A percentile compares a stretch with the other conserved stretches of the same genome.
phyloP scores from a whole-genome alignment of 2,888 invertebrate genomes.

The Pollenia amentaria region DNA sequence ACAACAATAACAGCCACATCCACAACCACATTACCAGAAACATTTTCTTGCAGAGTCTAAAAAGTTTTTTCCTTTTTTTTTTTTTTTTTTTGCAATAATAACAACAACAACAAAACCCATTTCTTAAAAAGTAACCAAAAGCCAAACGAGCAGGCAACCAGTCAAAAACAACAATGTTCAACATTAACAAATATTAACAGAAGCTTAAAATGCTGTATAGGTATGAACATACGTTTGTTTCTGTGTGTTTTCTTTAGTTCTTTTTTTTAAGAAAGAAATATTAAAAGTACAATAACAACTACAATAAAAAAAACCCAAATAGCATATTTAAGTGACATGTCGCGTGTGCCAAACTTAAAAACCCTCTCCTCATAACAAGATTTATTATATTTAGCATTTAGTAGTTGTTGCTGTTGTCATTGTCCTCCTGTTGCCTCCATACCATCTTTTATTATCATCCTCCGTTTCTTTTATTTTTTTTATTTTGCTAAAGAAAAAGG shows the following conservation, averaged over 20 bases:
- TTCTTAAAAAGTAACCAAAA: constrained; percentile 46
- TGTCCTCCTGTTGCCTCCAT: constrained; percentile 19
- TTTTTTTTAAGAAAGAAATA: constrained; percentile 33
- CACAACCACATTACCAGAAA: constrained; percentile 24
- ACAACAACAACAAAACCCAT: constrained; percentile 19
- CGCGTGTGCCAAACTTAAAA: constrained; percentile 76
- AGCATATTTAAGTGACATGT: constrained; percentile 76
- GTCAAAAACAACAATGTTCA: constrained; percentile 51
- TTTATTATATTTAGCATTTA: constrained; percentile 59
- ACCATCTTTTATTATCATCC: background rate
- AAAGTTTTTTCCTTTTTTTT: constrained; percentile 36
- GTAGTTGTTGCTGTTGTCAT: constrained; percentile 33
- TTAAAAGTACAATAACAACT: constrained; percentile 54
- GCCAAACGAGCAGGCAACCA: constrained; percentile 39
- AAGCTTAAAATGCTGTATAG: constrained; percentile 67
- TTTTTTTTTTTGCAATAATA: constrained; percentile 27
- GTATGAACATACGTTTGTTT: background rate
- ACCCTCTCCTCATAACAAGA: constrained; percentile 54
- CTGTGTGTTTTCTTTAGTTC: background rate
- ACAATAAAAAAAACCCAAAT: constrained; percentile 63
- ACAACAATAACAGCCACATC: constrained; percentile 26
- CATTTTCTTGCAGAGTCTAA: constrained; percentile 39
- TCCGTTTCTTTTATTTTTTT: constrained; percentile 2
- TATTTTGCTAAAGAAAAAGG: constrained; percentile 41
- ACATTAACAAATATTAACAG: constrained; percentile 71